Evolutionary conservation across 2,113 vertebrate species (phyloP).

Genomic region (Clarias macrocephalus): DNA sequence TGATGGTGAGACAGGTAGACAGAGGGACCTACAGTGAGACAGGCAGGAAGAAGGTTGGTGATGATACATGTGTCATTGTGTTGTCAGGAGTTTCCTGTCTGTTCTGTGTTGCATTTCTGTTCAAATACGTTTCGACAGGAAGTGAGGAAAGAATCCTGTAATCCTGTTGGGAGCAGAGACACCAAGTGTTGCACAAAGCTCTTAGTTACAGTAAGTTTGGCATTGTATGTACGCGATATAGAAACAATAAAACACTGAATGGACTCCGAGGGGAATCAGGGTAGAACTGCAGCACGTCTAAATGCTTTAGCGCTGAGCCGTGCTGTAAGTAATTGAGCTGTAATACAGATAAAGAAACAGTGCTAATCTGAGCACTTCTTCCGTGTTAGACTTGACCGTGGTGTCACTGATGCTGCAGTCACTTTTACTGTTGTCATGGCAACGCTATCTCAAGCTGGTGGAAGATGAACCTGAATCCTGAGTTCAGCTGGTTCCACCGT

Average conservation of each 20-base stretch:
- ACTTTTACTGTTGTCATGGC: constrained; percentile 15
- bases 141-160: too few species aligned
- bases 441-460: not conserved
- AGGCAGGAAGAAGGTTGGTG: too few species aligned
- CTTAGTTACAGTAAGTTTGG: not conserved
- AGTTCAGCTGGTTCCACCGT: not conserved
- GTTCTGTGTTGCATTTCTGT: too few species aligned
- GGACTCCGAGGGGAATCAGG: not conserved
- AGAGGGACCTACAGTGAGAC: too few species aligned
- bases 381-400: not conserved
- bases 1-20: too few species aligned
- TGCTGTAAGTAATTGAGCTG: not conserved
- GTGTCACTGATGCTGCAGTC: constrained; percentile 8
- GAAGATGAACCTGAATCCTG: constrained; percentile 18
- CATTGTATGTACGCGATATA: not conserved
- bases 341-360: not conserved
- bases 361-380: not conserved
- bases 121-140: too few species aligned
- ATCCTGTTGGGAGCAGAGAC: not conserved
- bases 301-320: not conserved
- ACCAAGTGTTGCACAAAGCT: not conserved
- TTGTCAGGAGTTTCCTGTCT: too few species aligned
- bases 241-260: not conserved
- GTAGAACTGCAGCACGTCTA: not conserved
- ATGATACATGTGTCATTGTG: too few species aligned